Evolutionary conservation across 2,797 vertebrate genomes (phyloP).

Genomic region (Siniperca obscura): DNA sequence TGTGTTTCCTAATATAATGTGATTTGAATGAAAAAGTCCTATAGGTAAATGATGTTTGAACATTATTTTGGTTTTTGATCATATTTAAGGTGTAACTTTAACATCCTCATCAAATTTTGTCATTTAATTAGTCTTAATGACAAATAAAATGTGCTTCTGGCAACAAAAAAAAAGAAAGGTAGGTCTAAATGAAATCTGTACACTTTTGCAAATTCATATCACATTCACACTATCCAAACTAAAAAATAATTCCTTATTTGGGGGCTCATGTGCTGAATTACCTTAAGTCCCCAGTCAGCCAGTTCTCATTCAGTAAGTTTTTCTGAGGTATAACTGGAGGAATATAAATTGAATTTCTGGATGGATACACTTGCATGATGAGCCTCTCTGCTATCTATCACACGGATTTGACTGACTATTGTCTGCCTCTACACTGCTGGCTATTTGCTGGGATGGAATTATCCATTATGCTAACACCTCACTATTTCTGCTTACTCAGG

Average conservation of each 20-base stretch:
- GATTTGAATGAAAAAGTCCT: background rate
- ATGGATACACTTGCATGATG: constrained; percentile 60
- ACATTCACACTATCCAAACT: constrained; percentile 4
- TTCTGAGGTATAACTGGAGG: constrained; percentile 40
- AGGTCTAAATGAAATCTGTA: background rate
- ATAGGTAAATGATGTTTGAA: constrained; percentile 3
- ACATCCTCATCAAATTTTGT: constrained; percentile 1
- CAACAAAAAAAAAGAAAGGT: background rate
- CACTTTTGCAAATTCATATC: constrained; percentile 6
- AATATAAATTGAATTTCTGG: constrained; percentile 70
- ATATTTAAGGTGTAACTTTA: constrained; percentile 10
- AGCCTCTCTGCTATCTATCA: constrained; percentile 58
- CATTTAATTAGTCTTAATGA: constrained; percentile 21
- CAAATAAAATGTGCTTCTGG: background rate
- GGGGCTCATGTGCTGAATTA: constrained; percentile 27
- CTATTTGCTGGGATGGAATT: constrained; percentile 55
- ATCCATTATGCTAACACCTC: constrained; percentile 52
- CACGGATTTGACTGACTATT: constrained; percentile 56
- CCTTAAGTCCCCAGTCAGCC: constrained; percentile 25
- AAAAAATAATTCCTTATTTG: constrained; percentile 25
- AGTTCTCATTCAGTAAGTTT: constrained; percentile 51
- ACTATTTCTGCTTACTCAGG: constrained; percentile 62
- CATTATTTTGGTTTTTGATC: constrained; percentile 1
- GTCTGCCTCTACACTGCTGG: constrained; percentile 32
- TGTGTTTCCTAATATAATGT: background rate